phyloP scores from a whole-genome alignment of 2,888 invertebrate species.

The Tortricodes alternella region DNA sequence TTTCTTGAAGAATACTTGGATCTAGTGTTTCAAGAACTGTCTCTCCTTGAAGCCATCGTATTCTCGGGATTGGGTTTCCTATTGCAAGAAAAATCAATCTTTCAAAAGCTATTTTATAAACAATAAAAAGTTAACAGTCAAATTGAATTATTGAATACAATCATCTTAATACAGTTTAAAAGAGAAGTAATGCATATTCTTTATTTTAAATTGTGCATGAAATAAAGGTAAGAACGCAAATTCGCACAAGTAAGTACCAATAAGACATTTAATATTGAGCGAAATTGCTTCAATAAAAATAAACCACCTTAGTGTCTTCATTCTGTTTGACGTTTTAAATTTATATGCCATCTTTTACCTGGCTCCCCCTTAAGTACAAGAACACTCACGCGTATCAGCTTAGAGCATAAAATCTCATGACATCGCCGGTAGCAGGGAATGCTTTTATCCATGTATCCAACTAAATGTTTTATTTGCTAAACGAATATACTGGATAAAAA shows the following conservation, averaged over 20 bases:
- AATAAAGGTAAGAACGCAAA: slow-evolving; percentile 1
- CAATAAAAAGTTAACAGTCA: no score
- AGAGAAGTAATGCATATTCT: not conserved
- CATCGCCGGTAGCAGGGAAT: slow-evolving; percentile 13
- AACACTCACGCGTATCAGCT: slow-evolving; percentile 25
- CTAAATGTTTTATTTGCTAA: slow-evolving; percentile 26
- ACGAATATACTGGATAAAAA: no score
- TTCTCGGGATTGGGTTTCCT: slow-evolving; percentile 72
- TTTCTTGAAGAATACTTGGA: slow-evolving; percentile 54
- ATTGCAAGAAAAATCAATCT: slow-evolving; percentile 32
- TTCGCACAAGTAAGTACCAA: slow-evolving; percentile 14
- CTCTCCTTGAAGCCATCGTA: slow-evolving; percentile 75
- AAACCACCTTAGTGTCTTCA: slow-evolving; percentile 21
- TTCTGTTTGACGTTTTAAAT: slow-evolving; percentile 30
- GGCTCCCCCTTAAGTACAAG: slow-evolving; percentile 8
- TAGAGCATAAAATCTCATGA: slow-evolving; percentile 27
- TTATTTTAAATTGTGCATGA: not conserved
- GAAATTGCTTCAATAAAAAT: slow-evolving; percentile 28
- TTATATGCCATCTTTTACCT: slow-evolving; percentile 29
- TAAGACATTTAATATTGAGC: slow-evolving; percentile 17
- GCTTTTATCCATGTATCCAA: slow-evolving; percentile 22
- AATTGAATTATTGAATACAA: no score
- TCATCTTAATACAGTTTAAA: not conserved
- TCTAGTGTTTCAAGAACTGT: slow-evolving; percentile 58
- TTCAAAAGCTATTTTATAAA: no score